phyloP scores from a whole-genome alignment of 2,888 invertebrate genomes.

The Microplitis manilae region DNA sequence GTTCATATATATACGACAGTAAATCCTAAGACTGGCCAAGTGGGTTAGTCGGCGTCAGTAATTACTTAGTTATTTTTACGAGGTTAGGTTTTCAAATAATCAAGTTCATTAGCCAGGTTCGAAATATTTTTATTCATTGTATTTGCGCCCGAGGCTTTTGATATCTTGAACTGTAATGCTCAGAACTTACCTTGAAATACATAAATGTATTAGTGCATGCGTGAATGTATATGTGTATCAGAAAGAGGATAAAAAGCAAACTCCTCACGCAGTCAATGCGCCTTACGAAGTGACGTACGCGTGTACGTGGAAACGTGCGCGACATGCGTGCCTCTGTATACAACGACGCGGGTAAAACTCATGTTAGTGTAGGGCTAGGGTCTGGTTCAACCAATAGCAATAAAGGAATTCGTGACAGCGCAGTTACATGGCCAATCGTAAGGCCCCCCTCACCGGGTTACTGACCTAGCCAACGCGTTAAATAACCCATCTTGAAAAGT shows the following conservation, averaged over 20 bases:
- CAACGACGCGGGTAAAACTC: constrained; percentile 44
- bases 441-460: constrained; percentile 65
- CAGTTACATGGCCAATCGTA: constrained; percentile 66
- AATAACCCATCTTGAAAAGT: constrained; percentile 72
- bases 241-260: constrained; percentile 16
- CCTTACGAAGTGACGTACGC: constrained; percentile 42
- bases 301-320: constrained; percentile 42
- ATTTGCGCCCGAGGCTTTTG: not conserved
- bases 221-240: constrained; percentile 10
- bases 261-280: constrained; percentile 28
- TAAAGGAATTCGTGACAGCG: constrained; percentile 68
- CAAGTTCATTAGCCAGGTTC: not conserved
- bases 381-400: constrained; percentile 69
- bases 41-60: no score
- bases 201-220: not conserved
- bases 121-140: not conserved
- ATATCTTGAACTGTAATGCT: not conserved
- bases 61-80: no score
- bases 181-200: not conserved
- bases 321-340: constrained; percentile 28
- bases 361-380: constrained; percentile 71
- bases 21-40: no score
- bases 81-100: not conserved
- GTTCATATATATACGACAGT: no score
- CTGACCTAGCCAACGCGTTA: constrained; percentile 71